Conservation (phyloP, 1,140 invertebrate genomes). For the Aphidius gifuensis region DNA sequence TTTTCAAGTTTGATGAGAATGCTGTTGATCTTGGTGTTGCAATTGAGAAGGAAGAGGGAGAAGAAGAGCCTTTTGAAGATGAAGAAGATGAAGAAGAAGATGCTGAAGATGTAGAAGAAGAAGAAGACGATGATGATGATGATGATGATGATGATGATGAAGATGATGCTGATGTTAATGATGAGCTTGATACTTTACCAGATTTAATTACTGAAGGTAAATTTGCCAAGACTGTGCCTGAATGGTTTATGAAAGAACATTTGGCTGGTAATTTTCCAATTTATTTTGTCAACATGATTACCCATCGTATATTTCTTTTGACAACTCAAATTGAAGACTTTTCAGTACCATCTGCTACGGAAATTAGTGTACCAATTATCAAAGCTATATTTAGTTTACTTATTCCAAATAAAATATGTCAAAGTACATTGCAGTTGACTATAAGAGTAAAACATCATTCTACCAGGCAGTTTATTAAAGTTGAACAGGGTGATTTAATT, state of each 20-base stretch:
- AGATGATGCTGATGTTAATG: constrained; percentile 28
- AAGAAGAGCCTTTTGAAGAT: constrained; percentile 21
- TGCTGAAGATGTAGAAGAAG: constrained; percentile 29
- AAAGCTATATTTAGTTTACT: constrained; percentile 66
- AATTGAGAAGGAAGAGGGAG: constrained; percentile 19
- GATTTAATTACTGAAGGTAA: constrained; percentile 7
- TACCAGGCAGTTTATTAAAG: constrained; percentile 31
- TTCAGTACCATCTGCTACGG: constrained; percentile 58
- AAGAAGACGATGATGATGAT: constrained; percentile 20
- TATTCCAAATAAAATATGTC: constrained; percentile 42
- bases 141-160: constrained; percentile 20
- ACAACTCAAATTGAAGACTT: constrained; percentile 73
- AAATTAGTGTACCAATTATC: constrained; percentile 63
- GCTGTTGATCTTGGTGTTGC: constrained; percentile 7
- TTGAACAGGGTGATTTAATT: constrained; percentile 41
- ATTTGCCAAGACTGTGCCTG: constrained; percentile 46
- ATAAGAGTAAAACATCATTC: constrained; percentile 37
- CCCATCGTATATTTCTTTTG: constrained; percentile 64
- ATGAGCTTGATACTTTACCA: constrained; percentile 17
- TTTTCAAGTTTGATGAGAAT: constrained; percentile 35
- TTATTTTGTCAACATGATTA: constrained; percentile 66
- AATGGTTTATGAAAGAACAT: constrained; percentile 65
- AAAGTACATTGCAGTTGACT: constrained; percentile 45
- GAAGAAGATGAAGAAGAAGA: constrained; percentile 21
- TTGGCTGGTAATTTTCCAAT: constrained; percentile 59